Evolutionary conservation across 92 coral and sea anemone genomes (phyloP).

Genomic region (Bergia puertoricense): DNA sequence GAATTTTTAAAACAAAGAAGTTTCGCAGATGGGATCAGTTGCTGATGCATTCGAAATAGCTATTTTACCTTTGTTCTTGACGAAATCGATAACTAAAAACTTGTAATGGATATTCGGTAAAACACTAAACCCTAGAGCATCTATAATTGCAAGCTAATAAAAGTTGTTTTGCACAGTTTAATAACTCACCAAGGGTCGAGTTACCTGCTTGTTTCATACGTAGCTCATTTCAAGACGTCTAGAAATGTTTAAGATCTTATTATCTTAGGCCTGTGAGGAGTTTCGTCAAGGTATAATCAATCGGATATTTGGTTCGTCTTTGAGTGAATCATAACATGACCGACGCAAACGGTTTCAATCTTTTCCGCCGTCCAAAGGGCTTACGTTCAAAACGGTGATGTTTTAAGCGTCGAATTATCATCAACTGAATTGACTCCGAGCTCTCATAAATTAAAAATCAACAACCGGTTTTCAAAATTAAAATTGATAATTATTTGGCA

Average conservation of each 20-base stretch:
- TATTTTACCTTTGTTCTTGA: background rate
- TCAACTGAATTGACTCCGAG: background rate
- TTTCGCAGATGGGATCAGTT: background rate
- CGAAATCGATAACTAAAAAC: background rate
- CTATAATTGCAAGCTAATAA: background rate
- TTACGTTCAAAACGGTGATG: background rate
- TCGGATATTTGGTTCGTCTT: background rate
- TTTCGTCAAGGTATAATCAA: background rate
- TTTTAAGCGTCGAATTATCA: background rate
- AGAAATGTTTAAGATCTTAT: background rate
- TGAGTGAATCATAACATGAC: background rate
- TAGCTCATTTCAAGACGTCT: background rate
- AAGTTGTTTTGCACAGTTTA: background rate
- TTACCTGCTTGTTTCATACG: background rate
- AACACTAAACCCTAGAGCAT: background rate
- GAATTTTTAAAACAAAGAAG: background rate
- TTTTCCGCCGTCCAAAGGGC: too few relatives aligned
- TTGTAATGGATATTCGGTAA: background rate
- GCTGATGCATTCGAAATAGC: background rate
- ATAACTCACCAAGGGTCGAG: background rate
- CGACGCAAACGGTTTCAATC: background rate
- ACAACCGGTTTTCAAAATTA: background rate
- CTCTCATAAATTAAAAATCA: slow-evolving; percentile 12
- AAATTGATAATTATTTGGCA: slow-evolving; percentile 28
- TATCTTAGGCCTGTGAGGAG: background rate